Percentiles rank a stretch among this genome's conserved stretches.
These are phyloP conservation scores for Bolinopsis microptera DNA, from an alignment of 37 sponge, comb jelly and placozoan genomes.

Conservation along the genomic window DNA sequence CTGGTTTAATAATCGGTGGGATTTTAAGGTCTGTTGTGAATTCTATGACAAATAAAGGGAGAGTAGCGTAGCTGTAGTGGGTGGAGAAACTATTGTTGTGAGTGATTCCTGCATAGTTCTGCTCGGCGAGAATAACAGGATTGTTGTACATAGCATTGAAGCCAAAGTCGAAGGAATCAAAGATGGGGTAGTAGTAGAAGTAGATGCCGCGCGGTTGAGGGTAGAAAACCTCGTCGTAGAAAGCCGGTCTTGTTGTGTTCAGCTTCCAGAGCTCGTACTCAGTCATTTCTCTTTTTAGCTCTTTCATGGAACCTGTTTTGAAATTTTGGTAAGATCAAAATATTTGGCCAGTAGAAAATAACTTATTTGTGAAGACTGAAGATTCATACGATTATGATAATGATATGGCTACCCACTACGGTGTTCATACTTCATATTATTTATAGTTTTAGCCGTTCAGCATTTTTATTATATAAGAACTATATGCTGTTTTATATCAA, in stretches of 20 bases:
- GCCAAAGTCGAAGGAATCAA: background rate
- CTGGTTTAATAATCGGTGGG: background rate
- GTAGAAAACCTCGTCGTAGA: constrained; percentile 27
- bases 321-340: background rate
- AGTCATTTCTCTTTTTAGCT: background rate
- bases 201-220: background rate
- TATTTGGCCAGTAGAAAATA: background rate
- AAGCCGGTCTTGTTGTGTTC: background rate
- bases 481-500: too few relatives aligned
- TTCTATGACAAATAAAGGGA: background rate
- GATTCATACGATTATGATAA: too few relatives aligned
- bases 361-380: too few relatives aligned
- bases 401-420: too few relatives aligned
- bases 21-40: background rate
- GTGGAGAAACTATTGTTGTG: constrained; percentile 20
- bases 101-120: background rate
- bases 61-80: background rate
- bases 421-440: too few relatives aligned
- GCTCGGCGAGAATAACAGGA: background rate
- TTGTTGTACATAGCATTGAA: background rate
- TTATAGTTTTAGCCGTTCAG: too few relatives aligned
- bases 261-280: constrained; percentile 35
- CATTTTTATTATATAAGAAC: too few relatives aligned
- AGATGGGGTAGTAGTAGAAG: background rate
- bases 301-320: background rate